A percentile compares a stretch with the other conserved stretches of the same genome.
These are phyloP conservation scores for Sebastes minor DNA, from an alignment of 2,797 vertebrate species.

Conservation along the genomic window DNA sequence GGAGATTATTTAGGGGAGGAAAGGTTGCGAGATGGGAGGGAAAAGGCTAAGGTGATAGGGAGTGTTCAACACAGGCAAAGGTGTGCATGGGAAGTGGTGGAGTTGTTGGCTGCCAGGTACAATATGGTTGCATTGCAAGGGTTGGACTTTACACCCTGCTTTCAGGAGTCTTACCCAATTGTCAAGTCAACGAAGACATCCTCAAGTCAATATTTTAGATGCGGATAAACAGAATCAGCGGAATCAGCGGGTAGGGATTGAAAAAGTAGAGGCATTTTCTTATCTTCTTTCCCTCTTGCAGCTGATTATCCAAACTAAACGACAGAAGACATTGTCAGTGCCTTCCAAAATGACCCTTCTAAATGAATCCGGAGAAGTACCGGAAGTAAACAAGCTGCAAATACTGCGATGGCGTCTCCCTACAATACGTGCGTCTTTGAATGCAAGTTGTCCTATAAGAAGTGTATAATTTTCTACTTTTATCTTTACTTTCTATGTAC, in stretches of 20 bases:
- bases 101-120: constrained; percentile 1
- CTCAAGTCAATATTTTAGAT: constrained; percentile 41
- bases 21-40: constrained; percentile 39
- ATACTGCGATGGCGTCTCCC: too few species aligned
- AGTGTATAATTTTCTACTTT: too few species aligned
- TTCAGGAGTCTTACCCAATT: not conserved
- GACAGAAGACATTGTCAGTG: not conserved
- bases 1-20: constrained; percentile 74
- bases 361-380: too few species aligned
- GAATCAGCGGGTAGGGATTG: not conserved
- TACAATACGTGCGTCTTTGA: too few species aligned
- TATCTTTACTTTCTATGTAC: too few species aligned
- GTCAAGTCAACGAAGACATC: constrained; percentile 43
- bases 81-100: constrained; percentile 3
- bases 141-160: not conserved
- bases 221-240: constrained; percentile 40
- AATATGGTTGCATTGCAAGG: not conserved
- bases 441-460: too few species aligned
- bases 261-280: not conserved
- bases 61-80: constrained; percentile 22
- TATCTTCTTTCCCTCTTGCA: not conserved
- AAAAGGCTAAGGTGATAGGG: constrained; percentile 28
- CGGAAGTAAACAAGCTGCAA: too few species aligned
- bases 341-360: too few species aligned
- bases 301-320: not conserved